Base-by-base conservation (phyloP, 2,113 vertebrate genomes). In the Antennarius striatus region DNA sequence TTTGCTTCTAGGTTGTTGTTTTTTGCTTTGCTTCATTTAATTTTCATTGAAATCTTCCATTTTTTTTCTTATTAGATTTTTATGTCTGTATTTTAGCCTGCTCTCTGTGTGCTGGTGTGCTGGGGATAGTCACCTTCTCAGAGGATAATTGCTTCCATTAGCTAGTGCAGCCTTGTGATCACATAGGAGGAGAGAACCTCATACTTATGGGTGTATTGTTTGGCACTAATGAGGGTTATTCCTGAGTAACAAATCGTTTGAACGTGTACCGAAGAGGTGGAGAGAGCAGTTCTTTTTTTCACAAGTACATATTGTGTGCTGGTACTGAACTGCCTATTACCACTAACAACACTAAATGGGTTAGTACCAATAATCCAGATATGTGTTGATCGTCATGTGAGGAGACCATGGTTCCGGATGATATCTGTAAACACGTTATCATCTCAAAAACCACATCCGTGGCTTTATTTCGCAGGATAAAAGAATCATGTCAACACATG, bases 131-230 rank as follows among this genome's bases (percentile, higher is more conserved):
- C 79, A 86, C 71, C 77, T 76, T 82, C 79, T 82, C 71, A 39
- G 32, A 17, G 68, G 79, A 73, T 88, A 89, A 90, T 88, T 89
- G 63, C 82, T 71, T 88, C 77, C 54, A 63, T 85, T 89, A 69
- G 49, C 79, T 56, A 6, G 74, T 79, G 72, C 60, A 72, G 80
- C 68, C 71, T 63, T 83, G 51, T 80, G 76, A 86, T 84, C 76
- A 70, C 70, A 71, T 70, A 72, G 63, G 50, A 57, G 52, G 56
- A 75, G 48, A 77, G 55, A 73, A 70, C 68, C 69, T 71, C 68
- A 70, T 61, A 85, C 71, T 59, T 83, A 68, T 71, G 56, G 57
- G 12, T 72, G 48, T 81, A 82, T 80, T 76, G 83, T 84, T 78
- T 81, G 81, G 75, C 71, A 76, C 76, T 89, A 89, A 90, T 86